Base-by-base conservation (phyloP, 2,113 vertebrate genomes). In the Brachyhypopomus gauderio region DNA sequence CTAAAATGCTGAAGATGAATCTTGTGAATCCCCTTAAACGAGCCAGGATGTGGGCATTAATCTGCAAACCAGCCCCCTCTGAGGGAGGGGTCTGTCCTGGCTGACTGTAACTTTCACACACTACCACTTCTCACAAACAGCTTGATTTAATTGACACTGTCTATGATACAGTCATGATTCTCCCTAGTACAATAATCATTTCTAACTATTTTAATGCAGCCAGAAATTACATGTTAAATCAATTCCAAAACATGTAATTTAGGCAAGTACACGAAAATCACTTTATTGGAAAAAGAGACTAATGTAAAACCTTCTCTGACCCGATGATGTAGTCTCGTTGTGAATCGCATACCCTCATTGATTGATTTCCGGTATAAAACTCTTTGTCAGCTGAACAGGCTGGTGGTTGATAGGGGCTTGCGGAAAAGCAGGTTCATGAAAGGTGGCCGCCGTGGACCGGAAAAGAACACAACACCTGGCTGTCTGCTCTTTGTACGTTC, bases 391-490 rank as follows among this genome's bases (percentile, higher is more conserved):
- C 4, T 34, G 30, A 76, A 7, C 66, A 63, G 36, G 66, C 45
- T 30, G 19, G 2, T 64, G 19, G 5, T 30, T 75, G 64, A 36
- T 52, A 56, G 27, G 25, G 36, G 16, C n/a, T 76, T 41, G 60
- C 52, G 27, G 73, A n/a, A 77, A 59, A 62, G 6, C 16, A 22
- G 58, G 62, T 72, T 17, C 25, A 27, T 75, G 48, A 76, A 72
- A 14, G 25, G 12, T 72, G 22, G 8, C 20, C 52, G 58, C 52
- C 59, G n/a, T 60, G 60, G 64, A 77, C 81, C 79, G 19, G 59
- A 55, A 45, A 73, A 79, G 30, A 3, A 52, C 5, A 52, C 45
- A 52, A 82, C 87, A 85, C 84, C 85, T 85, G 85, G 59, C 72
- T 41, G 79, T 78, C 78, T 81, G 83, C 62, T 69, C 72, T 80